These are phyloP conservation scores for Epizoanthus stellaris DNA, from an alignment of 92 coral and sea anemone species.

Conservation along the genomic window DNA sequence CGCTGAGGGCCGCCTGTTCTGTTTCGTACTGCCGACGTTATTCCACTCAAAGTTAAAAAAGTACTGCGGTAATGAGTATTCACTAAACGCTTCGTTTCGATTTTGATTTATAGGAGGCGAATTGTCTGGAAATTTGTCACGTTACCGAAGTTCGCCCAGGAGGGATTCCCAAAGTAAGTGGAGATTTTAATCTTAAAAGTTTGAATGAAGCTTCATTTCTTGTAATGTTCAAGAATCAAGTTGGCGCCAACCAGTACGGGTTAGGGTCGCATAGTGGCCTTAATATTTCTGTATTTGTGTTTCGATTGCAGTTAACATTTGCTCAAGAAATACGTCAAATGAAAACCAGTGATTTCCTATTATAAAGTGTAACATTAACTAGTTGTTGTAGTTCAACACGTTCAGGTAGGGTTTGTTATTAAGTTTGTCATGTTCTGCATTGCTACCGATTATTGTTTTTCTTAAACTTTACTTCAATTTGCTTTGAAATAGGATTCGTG, in stretches of 20 bases:
- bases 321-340: not conserved
- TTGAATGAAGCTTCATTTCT: not conserved
- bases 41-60: not conserved
- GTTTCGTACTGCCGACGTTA: not conserved
- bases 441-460: not conserved
- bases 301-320: not conserved
- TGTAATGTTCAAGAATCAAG: too few relatives aligned
- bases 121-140: slow-evolving; percentile 74
- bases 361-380: not conserved
- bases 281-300: not conserved
- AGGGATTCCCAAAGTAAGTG: slow-evolving; percentile 79
- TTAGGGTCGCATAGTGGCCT: slow-evolving; percentile 14
- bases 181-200: too few relatives aligned
- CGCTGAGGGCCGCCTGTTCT: not conserved
- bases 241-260: not conserved
- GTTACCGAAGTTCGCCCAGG: slow-evolving; percentile 84
- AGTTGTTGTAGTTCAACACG: not conserved
- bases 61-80: not conserved
- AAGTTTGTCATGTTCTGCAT: not conserved
- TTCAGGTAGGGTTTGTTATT: not conserved
- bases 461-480: not conserved
- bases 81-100: slow-evolving; percentile 24
- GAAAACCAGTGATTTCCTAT: not conserved
- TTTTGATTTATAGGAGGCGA: slow-evolving; percentile 64
- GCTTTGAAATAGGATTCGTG: not conserved